Conservation (phyloP, 2,888 invertebrate genomes). For the Drosophila colorata region DNA sequence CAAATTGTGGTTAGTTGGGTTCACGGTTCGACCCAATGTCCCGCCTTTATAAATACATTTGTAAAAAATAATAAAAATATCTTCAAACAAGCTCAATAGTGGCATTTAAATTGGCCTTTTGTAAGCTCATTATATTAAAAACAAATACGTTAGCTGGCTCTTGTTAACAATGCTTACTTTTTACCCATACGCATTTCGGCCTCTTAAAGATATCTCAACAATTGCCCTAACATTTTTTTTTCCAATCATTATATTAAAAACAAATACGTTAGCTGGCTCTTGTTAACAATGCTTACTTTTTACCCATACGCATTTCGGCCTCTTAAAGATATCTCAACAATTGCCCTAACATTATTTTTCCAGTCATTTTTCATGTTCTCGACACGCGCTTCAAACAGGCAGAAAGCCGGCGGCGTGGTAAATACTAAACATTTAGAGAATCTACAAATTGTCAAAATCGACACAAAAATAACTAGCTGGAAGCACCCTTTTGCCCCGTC, state of each 20-base stretch:
- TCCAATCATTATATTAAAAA: neutral
- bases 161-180: slow-evolving; percentile 3
- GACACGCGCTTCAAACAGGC: slow-evolving; percentile 29
- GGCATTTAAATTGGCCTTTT: too few relatives aligned
- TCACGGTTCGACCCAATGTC: too few relatives aligned
- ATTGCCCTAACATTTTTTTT: slow-evolving; percentile 12
- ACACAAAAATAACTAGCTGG: slow-evolving; percentile 11
- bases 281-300: slow-evolving; percentile 1
- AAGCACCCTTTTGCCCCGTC: slow-evolving; percentile 6
- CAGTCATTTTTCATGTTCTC: slow-evolving; percentile 45
- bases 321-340: neutral
- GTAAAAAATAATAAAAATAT: too few relatives aligned
- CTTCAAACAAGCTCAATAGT: too few relatives aligned
- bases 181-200: neutral
- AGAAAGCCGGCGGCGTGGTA: neutral
- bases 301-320: neutral
- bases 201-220: neutral
- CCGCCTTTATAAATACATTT: too few relatives aligned
- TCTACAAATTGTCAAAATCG: slow-evolving; percentile 22
- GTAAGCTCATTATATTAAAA: too few relatives aligned
- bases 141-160: neutral
- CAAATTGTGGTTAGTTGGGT: too few relatives aligned
- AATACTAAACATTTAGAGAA: slow-evolving; percentile 13
- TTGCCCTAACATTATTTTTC: slow-evolving; percentile 11
- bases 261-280: neutral